Base-by-base conservation (phyloP, 2,113 vertebrate genomes). In the Hiodon alosoides region DNA sequence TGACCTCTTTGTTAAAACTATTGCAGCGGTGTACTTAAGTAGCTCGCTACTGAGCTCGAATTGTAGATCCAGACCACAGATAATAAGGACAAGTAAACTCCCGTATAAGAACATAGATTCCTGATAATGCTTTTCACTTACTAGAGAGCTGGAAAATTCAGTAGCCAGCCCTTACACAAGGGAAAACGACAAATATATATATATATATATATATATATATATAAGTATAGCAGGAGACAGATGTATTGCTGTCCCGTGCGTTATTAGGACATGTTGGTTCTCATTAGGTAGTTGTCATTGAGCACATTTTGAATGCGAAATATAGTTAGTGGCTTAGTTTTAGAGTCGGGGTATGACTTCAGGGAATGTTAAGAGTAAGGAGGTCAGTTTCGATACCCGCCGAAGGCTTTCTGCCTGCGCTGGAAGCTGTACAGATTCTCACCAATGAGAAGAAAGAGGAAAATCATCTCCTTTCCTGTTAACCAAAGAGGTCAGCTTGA, bases 21-120 rank as follows among this genome's bases (percentile, higher is more conserved):
- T 67, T 59, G 73, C 73, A 75, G 73, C 7, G 73, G 13, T 66
- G 73, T 64, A 74, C 58, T 74, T 74, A 67, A 57, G 8, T 48
- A 66, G 31, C 7, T 53, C 55, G 53, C 62, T 48, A n/a, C n/a
- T n/a, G n/a, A n/a, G n/a, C n/a, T n/a, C n/a, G 14, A 66, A 67
- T 51, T 10, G 47, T 67, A 57, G 55, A 61, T 14, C 31, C n/a
- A 74, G 72, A 57, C 62, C 62, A 64, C 62, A 67, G 58, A 72
- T 67, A 31, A 6, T 9, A 8, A 11, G 54, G 72, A 67, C 31
- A 50, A 60, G 71, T 50, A 61, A 47, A 72, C 57, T 58, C 10
- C 46, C 10, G 47, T 52, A 53, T 54, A 2, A 71, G 16, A 55
- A 71, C 8, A 9, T 8, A 10, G n/a, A 71, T 71, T 59, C 10